phyloP scores from a whole-genome alignment of 1,140 invertebrate species.

The Apolygus lucorum region DNA sequence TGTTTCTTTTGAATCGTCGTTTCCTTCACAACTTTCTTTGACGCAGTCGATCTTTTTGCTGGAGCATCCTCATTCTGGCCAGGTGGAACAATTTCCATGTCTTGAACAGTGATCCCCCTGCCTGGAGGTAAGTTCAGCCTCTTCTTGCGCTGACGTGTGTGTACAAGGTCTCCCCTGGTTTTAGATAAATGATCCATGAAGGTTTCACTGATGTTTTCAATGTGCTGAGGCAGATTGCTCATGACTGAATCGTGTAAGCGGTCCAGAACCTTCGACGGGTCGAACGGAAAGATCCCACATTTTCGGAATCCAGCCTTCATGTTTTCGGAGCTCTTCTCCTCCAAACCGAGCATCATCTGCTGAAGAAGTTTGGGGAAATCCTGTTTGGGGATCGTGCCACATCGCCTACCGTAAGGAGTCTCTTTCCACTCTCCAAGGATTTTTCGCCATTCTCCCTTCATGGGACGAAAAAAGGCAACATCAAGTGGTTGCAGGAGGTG shows the following conservation, averaged over 20 bases:
- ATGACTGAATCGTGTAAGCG: neutral
- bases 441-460: slow-evolving; percentile 39
- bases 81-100: too few species aligned
- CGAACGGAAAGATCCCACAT: slow-evolving; percentile 5
- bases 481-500: slow-evolving; percentile 43
- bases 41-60: too few species aligned
- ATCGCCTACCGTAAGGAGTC: neutral
- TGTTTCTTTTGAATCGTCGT: too few species aligned
- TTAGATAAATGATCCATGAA: neutral
- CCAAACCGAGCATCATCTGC: neutral
- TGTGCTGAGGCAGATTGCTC: neutral
- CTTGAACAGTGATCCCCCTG: neutral
- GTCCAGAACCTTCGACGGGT: neutral
- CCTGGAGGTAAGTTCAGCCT: neutral
- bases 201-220: neutral
- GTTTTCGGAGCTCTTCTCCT: neutral
- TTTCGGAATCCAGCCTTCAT: neutral
- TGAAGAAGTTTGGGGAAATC: neutral
- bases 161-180: neutral
- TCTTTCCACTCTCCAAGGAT: slow-evolving; percentile 37
- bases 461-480: slow-evolving; percentile 39
- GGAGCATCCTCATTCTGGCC: too few species aligned
- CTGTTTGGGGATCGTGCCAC: neutral
- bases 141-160: neutral
- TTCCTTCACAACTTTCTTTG: too few species aligned